Conservation (phyloP, 2,888 invertebrate genomes). For the Stenodema calcarata region DNA sequence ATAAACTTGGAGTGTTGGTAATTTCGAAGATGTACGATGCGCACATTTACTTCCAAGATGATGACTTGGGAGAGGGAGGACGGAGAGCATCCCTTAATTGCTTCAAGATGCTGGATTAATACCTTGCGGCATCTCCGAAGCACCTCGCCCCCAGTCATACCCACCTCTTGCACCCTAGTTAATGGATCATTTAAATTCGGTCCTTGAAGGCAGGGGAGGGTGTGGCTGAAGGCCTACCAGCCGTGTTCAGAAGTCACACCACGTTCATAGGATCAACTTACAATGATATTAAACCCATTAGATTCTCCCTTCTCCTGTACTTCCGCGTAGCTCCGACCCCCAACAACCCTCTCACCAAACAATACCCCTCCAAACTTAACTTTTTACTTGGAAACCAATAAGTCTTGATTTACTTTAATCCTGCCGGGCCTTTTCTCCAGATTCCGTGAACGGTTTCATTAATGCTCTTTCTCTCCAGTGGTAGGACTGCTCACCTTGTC, state of each 20-base stretch:
- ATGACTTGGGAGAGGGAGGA: neutral
- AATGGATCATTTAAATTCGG: slow-evolving; percentile 52
- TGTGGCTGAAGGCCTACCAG: slow-evolving; percentile 8
- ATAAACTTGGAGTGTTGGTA: neutral
- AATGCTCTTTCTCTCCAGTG: slow-evolving; percentile 29
- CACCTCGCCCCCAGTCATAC: neutral
- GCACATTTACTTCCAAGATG: neutral
- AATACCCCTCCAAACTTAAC: slow-evolving; percentile 49
- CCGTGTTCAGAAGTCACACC: slow-evolving; percentile 45
- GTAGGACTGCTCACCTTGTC: neutral
- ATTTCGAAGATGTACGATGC: neutral
- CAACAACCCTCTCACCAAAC: slow-evolving; percentile 44
- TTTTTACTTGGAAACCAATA: slow-evolving; percentile 48
- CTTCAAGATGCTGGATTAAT: slow-evolving; percentile 49
- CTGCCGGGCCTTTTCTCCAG: neutral
- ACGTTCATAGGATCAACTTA: slow-evolving; percentile 51
- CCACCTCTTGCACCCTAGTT: slow-evolving; percentile 16
- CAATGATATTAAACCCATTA: slow-evolving; percentile 52
- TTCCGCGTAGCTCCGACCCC: neutral
- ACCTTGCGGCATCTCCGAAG: slow-evolving; percentile 39
- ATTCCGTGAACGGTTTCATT: slow-evolving; percentile 47
- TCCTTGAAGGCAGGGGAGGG: slow-evolving; percentile 27
- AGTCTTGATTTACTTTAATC: slow-evolving; percentile 51
- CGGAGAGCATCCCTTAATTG: slow-evolving; percentile 42
- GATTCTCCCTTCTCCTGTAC: neutral